Evolutionary conservation across 2,888 invertebrate genomes (phyloP).

Genomic region (Chymomyza amoena): DNA sequence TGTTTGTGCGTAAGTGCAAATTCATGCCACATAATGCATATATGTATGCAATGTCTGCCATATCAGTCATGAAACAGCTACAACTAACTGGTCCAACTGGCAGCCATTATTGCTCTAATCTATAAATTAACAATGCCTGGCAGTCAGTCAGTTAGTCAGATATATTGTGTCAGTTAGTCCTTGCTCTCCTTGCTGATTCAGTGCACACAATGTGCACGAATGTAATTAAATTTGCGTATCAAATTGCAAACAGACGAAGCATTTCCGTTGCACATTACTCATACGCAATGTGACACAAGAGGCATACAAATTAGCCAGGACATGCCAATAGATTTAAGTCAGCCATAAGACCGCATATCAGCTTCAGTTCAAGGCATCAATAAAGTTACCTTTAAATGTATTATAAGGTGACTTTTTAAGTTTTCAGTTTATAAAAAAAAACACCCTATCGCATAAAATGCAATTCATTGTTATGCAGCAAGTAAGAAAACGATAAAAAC

Average conservation of each 20-base stretch:
- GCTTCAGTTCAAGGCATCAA: no score
- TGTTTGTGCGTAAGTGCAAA: not conserved
- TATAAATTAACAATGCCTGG: constrained; percentile 3
- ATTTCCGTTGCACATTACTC: constrained; percentile 6
- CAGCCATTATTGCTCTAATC: constrained; percentile 4
- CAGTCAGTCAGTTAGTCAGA: not conserved
- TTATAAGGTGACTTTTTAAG: no score
- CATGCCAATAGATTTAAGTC: not conserved
- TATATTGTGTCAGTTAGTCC: not conserved
- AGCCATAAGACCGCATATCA: not conserved
- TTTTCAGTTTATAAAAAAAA: no score
- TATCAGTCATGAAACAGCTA: constrained; percentile 21
- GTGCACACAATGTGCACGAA: constrained; percentile 14
- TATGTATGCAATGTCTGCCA: constrained; percentile 15
- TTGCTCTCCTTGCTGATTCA: not conserved
- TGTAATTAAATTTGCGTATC: constrained; percentile 47
- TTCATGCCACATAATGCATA: constrained; percentile 18
- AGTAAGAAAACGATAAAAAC: no score
- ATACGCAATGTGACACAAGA: constrained; percentile 9
- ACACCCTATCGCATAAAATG: no score
- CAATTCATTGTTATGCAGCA: not conserved
- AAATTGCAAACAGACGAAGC: constrained; percentile 12
- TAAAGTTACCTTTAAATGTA: not conserved
- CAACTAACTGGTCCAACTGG: constrained; percentile 4
- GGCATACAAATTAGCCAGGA: not conserved